Percentiles rank a stretch among this genome's conserved stretches.
phyloP scores from a whole-genome alignment of 2,113 vertebrate genomes.

The Apteryx mantelli region DNA sequence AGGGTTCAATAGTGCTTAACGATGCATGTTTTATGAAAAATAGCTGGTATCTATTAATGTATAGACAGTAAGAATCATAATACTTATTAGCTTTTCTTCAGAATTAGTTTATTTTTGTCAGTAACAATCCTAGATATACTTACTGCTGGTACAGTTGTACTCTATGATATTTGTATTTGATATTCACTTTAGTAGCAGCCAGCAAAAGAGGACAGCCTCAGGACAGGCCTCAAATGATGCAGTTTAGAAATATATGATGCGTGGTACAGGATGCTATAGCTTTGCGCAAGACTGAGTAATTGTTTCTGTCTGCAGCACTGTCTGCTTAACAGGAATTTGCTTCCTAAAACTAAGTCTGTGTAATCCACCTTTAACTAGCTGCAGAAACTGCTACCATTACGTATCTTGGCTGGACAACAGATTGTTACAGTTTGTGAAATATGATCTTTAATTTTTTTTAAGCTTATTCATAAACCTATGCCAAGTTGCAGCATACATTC shows the following conservation, averaged over 20 bases:
- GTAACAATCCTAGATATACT: conserved; percentile 92
- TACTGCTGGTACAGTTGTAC: conserved; percentile 99
- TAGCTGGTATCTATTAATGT: conserved; percentile 99
- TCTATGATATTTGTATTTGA: conserved; percentile 87
- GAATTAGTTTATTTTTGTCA: conserved; percentile 89
- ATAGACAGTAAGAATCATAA: conserved; percentile 90
- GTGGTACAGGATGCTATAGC: conserved; percentile 79
- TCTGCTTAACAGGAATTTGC: conserved; percentile 60
- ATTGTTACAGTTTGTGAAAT: conserved; percentile 73
- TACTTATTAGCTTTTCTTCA: conserved; percentile 87
- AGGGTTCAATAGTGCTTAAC: conserved; percentile 87
- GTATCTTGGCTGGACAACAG: conserved; percentile 66
- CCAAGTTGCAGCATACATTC: conserved; percentile 88
- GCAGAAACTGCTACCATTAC: conserved; percentile 64
- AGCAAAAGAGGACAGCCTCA: conserved; percentile 80
- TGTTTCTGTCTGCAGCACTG: conserved; percentile 58
- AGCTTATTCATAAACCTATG: conserved; percentile 58
- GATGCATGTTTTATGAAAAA: conserved; percentile 89
- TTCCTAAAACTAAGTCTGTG: conserved; percentile 50
- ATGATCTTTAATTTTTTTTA: not conserved
- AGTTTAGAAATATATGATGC: conserved; percentile 59
- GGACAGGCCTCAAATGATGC: conserved; percentile 81
- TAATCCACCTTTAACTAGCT: conserved; percentile 47
- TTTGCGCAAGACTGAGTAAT: conserved; percentile 64
- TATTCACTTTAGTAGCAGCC: conserved; percentile 81